phyloP scores from a whole-genome alignment of 1,140 invertebrate genomes.

The Scaptomyza montana region DNA sequence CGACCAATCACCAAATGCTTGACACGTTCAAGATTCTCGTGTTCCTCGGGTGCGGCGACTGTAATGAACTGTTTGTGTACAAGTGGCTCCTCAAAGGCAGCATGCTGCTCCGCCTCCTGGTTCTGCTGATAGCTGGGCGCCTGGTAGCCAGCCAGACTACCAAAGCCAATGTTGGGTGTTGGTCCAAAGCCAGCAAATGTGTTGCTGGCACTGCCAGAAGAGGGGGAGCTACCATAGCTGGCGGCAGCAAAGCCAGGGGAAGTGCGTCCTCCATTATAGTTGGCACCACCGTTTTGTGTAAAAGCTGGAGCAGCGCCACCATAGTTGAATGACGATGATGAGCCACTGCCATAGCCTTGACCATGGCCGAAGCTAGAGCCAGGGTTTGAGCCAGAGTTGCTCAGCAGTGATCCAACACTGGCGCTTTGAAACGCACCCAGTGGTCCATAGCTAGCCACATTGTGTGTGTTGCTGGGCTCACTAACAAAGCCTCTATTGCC shows the following conservation, averaged over 20 bases:
- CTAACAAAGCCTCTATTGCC: constrained; percentile 34
- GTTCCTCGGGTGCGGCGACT: constrained; percentile 78
- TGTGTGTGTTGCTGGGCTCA: constrained; percentile 53
- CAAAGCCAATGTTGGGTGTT: constrained; percentile 64
- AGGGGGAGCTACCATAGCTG: constrained; percentile 21
- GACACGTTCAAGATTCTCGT: constrained; percentile 62
- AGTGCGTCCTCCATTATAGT: background rate
- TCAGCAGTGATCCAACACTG: constrained; percentile 62
- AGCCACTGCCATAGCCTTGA: background rate
- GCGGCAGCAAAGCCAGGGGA: constrained; percentile 9
- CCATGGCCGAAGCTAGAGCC: constrained; percentile 10
- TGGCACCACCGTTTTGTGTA: background rate
- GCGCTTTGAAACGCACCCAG: constrained; percentile 66
- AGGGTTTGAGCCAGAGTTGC: constrained; percentile 23
- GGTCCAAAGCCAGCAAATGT: constrained; percentile 61
- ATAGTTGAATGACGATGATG: constrained; percentile 6
- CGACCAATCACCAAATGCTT: constrained; percentile 84
- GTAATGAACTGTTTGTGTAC: constrained; percentile 80
- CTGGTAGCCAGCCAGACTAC: constrained; percentile 58
- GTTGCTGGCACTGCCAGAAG: constrained; percentile 10
- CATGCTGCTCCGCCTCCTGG: constrained; percentile 61
- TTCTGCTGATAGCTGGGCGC: constrained; percentile 70
- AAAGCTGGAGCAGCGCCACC: constrained; percentile 10
- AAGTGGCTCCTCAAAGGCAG: constrained; percentile 65
- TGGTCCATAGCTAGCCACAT: constrained; percentile 61